phyloP scores from a whole-genome alignment of 2,113 vertebrate species.

The Rhadina sibilatrix region DNA sequence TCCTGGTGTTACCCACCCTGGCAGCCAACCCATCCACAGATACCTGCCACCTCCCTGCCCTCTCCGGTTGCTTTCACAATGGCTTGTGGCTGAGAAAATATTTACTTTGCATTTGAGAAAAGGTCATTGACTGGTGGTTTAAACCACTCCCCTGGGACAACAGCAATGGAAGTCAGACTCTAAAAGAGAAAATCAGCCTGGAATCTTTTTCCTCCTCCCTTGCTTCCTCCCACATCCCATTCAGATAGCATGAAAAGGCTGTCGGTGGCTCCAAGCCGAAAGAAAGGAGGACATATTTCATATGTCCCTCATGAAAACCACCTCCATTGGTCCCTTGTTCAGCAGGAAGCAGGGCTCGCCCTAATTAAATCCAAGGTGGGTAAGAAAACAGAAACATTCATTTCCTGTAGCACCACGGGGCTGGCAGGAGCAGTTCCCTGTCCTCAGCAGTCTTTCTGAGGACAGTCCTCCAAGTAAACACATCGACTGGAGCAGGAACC shows the following conservation, averaged over 20 bases:
- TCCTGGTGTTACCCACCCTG: not conserved
- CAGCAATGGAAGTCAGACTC: not conserved
- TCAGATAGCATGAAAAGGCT: conserved; percentile 10
- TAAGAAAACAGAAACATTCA: conserved; percentile 56
- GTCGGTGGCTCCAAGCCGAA: not conserved
- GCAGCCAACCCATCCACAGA: not conserved
- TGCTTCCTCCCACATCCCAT: not conserved
- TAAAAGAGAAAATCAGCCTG: not conserved
- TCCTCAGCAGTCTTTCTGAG: not conserved
- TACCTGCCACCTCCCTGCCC: not conserved
- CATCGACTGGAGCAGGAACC: not conserved
- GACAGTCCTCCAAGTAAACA: not conserved
- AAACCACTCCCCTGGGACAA: not conserved
- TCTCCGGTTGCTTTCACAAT: not conserved
- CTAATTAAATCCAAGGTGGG: conserved; percentile 9
- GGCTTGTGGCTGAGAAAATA: not conserved
- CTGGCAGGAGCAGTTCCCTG: not conserved
- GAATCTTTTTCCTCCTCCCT: not conserved
- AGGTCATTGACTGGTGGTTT: not conserved
- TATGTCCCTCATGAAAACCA: not conserved
- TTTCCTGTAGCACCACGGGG: conserved; percentile 1
- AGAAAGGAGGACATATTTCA: not conserved
- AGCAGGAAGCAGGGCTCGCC: conserved; percentile 21
- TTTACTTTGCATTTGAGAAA: conserved; percentile 45
- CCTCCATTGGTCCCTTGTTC: not conserved